Base-by-base conservation (phyloP, 1,140 invertebrate species). In the Pararge aegeria region DNA sequence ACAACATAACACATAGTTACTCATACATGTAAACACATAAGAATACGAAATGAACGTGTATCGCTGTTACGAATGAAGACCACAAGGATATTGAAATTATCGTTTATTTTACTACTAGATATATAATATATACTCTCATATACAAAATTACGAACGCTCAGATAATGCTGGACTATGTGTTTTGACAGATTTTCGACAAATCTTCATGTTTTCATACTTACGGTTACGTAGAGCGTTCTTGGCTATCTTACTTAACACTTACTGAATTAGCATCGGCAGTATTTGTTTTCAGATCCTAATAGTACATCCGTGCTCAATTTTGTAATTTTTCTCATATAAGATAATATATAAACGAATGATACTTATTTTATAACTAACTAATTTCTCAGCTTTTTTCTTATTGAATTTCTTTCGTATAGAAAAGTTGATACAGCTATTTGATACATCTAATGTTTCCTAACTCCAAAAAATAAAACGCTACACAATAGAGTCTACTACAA, bases 401-500 rank as follows among this genome's bases (percentile, higher is more conserved):
- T 75, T 83, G 77, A 76, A 58, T 76, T 76, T 75, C 70, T 71
- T 57, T 68, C 66, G 74, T 87, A 87, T 89, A 89, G 83, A 87
- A 88, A 87, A 87, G 72, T 89, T 80, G 78, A 86, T 87, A 87
- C 83, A 85, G 65, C 84, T 87, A 87, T 83, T 85, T 87, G 83
- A 80, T 86, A 89, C 81, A 84, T 74, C 83, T 89, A 89, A 82
- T 84, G 83, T 82, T 72, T 75, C 73, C 83, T 87, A 87, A 80
- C 58, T 76, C 79, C 77, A 80, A 87, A 86, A 84, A 87, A 87
- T 76, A 70, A 89, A 89, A 83, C 75, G 78, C 83, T 89, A 87
- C 81, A 82, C 78, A 86, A 89, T 89, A 89, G 86, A 89, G 78
- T 86, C 83, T 87, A 89, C 87, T 89, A 87, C 83, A 89, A 87